A percentile compares a stretch with the other conserved stretches of the same genome.
Conservation (phyloP, 2,888 invertebrate species). For the Aplocera efformata region DNA sequence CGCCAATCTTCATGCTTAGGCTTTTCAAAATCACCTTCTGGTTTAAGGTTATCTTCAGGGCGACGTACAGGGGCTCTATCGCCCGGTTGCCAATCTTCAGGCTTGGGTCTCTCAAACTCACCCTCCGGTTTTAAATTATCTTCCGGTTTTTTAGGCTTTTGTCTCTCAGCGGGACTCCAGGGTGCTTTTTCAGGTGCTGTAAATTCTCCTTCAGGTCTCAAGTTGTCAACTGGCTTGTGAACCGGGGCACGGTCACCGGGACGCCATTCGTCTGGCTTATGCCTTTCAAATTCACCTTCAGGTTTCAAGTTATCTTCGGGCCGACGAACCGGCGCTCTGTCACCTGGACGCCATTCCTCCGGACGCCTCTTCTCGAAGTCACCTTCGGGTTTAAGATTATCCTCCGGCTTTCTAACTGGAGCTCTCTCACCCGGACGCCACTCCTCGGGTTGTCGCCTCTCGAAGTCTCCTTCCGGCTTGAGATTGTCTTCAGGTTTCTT, state of each 20-base stretch:
- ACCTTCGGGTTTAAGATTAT: constrained; percentile 74
- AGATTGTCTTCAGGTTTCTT: constrained; percentile 82
- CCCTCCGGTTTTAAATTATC: constrained; percentile 76
- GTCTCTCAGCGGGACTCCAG: constrained; percentile 59
- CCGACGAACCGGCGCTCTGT: constrained; percentile 26
- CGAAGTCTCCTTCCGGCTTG: constrained; percentile 78
- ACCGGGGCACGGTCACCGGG: constrained; percentile 70
- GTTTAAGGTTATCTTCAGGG: constrained; percentile 75
- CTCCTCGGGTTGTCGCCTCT: constrained; percentile 59
- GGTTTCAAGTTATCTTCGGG: constrained; percentile 76
- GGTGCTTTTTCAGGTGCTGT: constrained; percentile 49
- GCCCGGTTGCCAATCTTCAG: constrained; percentile 51
- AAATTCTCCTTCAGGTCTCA: constrained; percentile 59
- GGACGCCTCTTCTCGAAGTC: constrained; percentile 67
- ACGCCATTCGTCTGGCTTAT: constrained; percentile 52
- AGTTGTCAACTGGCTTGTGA: constrained; percentile 78
- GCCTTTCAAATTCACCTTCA: constrained; percentile 74
- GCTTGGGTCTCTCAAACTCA: constrained; percentile 51
- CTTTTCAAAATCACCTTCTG: constrained; percentile 74
- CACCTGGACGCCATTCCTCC: constrained; percentile 61
- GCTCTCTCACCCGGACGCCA: constrained; percentile 75
- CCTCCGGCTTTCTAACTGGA: constrained; percentile 61
- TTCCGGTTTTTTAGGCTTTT: constrained; percentile 72
- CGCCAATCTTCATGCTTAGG: constrained; percentile 62
- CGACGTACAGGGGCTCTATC: constrained; percentile 61